Percentiles rank a stretch among this genome's conserved stretches.
Evolutionary conservation across 37 sponge, comb jelly and placozoan genomes (phyloP).

Genomic region (Chondrilla cf. caribensis): DNA sequence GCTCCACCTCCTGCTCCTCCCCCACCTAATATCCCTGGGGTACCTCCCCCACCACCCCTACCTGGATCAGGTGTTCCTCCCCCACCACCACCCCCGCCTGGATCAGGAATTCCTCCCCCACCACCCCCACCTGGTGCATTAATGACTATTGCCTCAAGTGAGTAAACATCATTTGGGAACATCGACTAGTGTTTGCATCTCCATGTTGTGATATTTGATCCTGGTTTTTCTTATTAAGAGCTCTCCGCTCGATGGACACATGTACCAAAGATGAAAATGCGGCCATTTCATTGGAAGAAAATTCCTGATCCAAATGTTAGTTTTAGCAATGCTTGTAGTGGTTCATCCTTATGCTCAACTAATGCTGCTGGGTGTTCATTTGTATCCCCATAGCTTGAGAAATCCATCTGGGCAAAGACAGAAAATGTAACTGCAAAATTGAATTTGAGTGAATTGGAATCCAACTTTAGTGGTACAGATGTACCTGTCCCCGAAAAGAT

Average conservation of each 20-base stretch:
- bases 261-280: slow-evolving; percentile 55
- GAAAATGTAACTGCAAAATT: slow-evolving; percentile 41
- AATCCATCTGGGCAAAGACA: slow-evolving; percentile 52
- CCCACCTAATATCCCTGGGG: neutral
- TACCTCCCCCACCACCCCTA: slow-evolving; percentile 2
- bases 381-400: slow-evolving; percentile 36
- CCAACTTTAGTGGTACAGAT: slow-evolving; percentile 32
- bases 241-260: slow-evolving; percentile 13
- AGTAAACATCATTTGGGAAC: neutral
- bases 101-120: slow-evolving; percentile 12
- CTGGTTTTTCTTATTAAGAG: neutral
- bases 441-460: slow-evolving; percentile 49
- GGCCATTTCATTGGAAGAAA: slow-evolving; percentile 64
- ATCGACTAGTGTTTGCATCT: too few relatives aligned
- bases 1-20: slow-evolving; percentile 34
- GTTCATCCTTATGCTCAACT: too few relatives aligned
- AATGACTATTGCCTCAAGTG: neutral
- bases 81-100: slow-evolving; percentile 40
- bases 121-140: slow-evolving; percentile 27
- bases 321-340: neutral
- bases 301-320: slow-evolving; percentile 48
- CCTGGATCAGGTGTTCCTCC: slow-evolving; percentile 42
- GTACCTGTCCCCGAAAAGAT: neutral
- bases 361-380: neutral
- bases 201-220: too few relatives aligned